Conservation (phyloP, 1,140 invertebrate species). For the Spodoptera frugiperda region DNA sequence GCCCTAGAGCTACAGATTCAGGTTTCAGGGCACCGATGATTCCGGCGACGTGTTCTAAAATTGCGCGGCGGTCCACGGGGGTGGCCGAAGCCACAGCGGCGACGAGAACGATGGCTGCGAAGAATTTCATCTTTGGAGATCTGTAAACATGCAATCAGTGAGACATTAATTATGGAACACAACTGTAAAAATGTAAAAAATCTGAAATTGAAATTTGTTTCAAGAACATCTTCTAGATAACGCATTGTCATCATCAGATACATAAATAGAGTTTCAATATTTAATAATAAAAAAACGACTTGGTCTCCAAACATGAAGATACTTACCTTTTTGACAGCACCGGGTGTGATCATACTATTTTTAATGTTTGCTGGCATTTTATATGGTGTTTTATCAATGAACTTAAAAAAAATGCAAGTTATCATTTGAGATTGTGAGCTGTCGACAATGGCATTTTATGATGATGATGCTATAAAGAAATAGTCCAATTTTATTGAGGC, state of each 20-base stretch:
- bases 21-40: constrained; percentile 53
- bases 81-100: constrained; percentile 61
- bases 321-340: constrained; percentile 11
- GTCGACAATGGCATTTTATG: too few species aligned
- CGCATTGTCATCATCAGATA: too few species aligned
- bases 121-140: constrained; percentile 59
- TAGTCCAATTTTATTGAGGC: too few species aligned
- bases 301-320: neutral
- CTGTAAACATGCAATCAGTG: constrained; percentile 34
- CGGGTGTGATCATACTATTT: neutral
- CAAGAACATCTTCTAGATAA: too few species aligned
- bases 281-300: too few species aligned
- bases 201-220: too few species aligned
- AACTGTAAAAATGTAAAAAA: too few species aligned
- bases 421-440: neutral
- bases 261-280: too few species aligned
- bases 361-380: neutral
- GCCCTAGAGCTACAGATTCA: constrained; percentile 53
- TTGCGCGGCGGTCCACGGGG: constrained; percentile 40
- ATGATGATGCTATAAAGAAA: too few species aligned
- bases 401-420: neutral
- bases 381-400: neutral
- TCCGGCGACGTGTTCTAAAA: constrained; percentile 53
- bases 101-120: constrained; percentile 61
- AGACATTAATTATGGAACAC: too few species aligned